Conservation (phyloP, 2,888 invertebrate species). For the Syritta pipiens region DNA sequence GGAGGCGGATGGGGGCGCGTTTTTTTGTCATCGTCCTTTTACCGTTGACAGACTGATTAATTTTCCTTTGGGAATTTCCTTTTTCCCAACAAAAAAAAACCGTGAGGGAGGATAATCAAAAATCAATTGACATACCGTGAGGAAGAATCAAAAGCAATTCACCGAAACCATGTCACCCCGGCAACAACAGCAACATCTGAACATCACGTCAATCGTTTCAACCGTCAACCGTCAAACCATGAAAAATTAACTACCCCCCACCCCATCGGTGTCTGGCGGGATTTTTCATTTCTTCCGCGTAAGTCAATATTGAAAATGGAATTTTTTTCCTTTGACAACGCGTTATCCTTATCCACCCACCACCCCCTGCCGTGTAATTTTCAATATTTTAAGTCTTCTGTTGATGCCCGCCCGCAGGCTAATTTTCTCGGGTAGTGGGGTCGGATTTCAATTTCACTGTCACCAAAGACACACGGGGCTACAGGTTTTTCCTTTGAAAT, state of each 20-base stretch:
- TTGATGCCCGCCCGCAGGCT: conserved; percentile 67
- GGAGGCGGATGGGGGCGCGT: conserved; percentile 24
- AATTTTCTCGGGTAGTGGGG: conserved; percentile 31
- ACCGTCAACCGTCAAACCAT: conserved; percentile 61
- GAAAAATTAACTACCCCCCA: conserved; percentile 57
- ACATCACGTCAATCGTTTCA: conserved; percentile 1
- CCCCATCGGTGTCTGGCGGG: conserved; percentile 41
- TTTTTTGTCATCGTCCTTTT: conserved; percentile 39
- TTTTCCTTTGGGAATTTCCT: conserved; percentile 39
- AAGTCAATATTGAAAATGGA: conserved; percentile 68
- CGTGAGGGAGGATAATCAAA: conserved; percentile 49
- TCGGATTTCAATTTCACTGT: conserved; percentile 58
- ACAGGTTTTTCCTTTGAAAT: conserved; percentile 62
- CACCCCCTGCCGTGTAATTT: conserved; percentile 62
- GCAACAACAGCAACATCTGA: conserved; percentile 42
- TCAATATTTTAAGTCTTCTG: conserved; percentile 68
- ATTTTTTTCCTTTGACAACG: conserved; percentile 69
- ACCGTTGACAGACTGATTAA: conserved; percentile 62
- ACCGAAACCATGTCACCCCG: conserved; percentile 47
- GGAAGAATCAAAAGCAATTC: conserved; percentile 59
- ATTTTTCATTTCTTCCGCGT: conserved; percentile 66
- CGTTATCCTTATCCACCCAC: conserved; percentile 63
- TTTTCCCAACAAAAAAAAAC: conserved; percentile 7
- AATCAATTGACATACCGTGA: conserved; percentile 66
- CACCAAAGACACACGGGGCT: conserved; percentile 39